Base-by-base conservation (phyloP, 2,113 vertebrate genomes). In the Nannobrachium achirus region DNA sequence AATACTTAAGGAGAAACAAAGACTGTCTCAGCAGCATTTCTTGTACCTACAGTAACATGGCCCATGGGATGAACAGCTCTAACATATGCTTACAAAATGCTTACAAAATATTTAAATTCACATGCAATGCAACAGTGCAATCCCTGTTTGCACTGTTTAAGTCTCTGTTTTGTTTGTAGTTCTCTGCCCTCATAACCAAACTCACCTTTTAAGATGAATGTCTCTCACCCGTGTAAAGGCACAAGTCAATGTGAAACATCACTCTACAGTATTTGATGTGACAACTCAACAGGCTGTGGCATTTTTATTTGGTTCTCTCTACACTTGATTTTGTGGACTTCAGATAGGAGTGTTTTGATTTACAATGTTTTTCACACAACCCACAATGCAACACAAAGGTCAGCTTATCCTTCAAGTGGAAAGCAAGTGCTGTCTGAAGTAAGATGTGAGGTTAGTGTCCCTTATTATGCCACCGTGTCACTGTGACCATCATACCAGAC, bases 1-100 rank as follows among this genome's bases (percentile, higher is more conserved):
- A 64, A 72, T 76, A 76, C 88, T 87, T 82, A 79, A 62, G 66
- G 71, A 77, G 73, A 85, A 81, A 64, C 75, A 65, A 86, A 83
- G 62, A n/a, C n/a, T n/a, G n/a, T n/a, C n/a, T n/a, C n/a, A n/a
- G n/a, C n/a, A n/a, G n/a, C n/a, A n/a, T n/a, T n/a, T n/a, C n/a
- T n/a, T n/a, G n/a, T n/a, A n/a, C n/a, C n/a, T n/a, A n/a, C n/a
- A n/a, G n/a, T n/a, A n/a, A n/a, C n/a, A n/a, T 33, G 25, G 25
- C 25, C 25, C 25, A 33, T 33, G 25, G 25, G 25, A 33, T 33
- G 25, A 33, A 33, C 25, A 33, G 25, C 6, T 3, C 25, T 33
- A 5, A 33, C 25, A 33, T 33, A 33, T 33, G 25, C 25, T 33
- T 33, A 33, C 25, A 33, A 33, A n/a, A 33, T 33, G 25, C n/a